Evolutionary conservation across 1,140 invertebrate species (phyloP), one percentile per base, ranked within the genome.

Genomic region (Bradynema listronoti): DNA sequence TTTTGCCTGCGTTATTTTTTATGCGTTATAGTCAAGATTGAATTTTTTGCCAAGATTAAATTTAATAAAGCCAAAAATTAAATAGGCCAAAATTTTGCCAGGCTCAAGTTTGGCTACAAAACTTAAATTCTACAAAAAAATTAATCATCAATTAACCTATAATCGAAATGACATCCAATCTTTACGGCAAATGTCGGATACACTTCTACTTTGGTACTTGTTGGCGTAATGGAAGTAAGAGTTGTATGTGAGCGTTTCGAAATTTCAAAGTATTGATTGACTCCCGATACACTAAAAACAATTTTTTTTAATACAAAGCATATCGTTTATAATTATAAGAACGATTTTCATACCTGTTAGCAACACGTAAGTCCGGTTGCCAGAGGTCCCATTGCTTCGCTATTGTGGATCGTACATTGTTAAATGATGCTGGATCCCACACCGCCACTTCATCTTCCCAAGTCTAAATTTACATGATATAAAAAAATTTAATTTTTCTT

Each of bases 151-250:
- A 57, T 0, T 11, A n/a, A 63, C 61, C 63, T 63, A 51, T 58
- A 74, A 49, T 74, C 73, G 42, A 74, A 73, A 22, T 51, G 19
- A 42, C 72, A 74, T 0, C 73, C 73, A 36, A 75, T 58, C 54
- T 70, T 68, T 9, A 74, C 70, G 4, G 66, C 60, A 56, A 74
- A 74, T 25, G 69, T 76, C 22, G 72, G 72, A 42, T 76, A 74
- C 33, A 71, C 61, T 56, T 74, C 73, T 19, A 74, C 66, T 54
- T 68, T 65, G 9, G 69, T 69, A 6, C 27, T 3, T n/a, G 47
- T 50, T 19, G 47, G 47, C n/a, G 16, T 19, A 7, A 52, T 16
- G 5, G 61, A 33, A 22, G 11, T 52, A 16, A 73, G 56, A 7
- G 65, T 63, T 7, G 71, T 69, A 52, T 73, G 72, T n/a, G 72